phyloP scores from a whole-genome alignment of 2,888 invertebrate genomes.

The Plusia festucae region DNA sequence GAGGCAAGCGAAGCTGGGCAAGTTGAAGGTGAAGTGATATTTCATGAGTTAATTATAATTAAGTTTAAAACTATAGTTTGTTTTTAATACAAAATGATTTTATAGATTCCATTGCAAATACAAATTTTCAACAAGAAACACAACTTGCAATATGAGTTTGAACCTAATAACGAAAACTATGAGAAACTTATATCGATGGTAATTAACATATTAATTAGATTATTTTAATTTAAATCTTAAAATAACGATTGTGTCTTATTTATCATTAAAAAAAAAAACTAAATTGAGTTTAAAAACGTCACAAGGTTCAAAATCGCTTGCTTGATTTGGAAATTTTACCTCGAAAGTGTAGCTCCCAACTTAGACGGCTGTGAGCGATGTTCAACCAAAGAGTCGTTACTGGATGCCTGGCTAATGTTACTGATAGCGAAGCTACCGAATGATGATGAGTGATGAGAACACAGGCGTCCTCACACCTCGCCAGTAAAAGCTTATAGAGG shows the following conservation, averaged over 20 bases:
- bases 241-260: too few species aligned
- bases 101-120: too few species aligned
- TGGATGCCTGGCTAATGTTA: conserved; percentile 69
- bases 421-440: conserved; percentile 68
- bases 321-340: not conserved
- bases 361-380: not conserved
- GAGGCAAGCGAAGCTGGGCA: not conserved
- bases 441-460: conserved; percentile 69
- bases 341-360: conserved; percentile 6
- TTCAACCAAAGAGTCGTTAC: conserved; percentile 72
- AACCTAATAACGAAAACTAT: not conserved
- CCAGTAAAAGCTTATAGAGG: conserved; percentile 64
- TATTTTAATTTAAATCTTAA: too few species aligned
- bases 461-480: conserved; percentile 69
- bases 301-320: conserved; percentile 6
- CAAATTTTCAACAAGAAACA: too few species aligned
- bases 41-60: too few species aligned
- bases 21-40: not conserved
- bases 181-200: not conserved
- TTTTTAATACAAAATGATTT: too few species aligned
- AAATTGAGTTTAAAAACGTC: not conserved
- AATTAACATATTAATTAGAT: too few species aligned
- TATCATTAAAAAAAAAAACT: too few species aligned
- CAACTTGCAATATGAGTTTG: not conserved
- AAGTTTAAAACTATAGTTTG: too few species aligned